phyloP scores from a whole-genome alignment of 2,113 vertebrate genomes.

The Corythaeola cristata region DNA sequence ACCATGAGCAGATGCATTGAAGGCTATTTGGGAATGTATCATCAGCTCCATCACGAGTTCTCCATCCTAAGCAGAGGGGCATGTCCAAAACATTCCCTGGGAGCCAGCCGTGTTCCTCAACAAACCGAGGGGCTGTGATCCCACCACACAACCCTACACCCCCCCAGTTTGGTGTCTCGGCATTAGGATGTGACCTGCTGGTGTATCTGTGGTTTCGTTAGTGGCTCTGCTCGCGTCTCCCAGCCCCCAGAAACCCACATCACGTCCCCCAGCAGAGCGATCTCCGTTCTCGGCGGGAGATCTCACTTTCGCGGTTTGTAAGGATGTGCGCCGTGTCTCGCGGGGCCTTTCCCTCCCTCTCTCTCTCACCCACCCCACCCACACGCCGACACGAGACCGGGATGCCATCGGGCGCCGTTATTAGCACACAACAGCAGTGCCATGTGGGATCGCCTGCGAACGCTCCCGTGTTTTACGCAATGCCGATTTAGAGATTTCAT shows the following conservation, averaged over 20 bases:
- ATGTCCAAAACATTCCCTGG: not conserved
- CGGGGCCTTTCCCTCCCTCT: not conserved
- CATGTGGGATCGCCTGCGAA: not conserved
- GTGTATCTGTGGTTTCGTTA: not conserved
- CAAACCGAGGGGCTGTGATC: not conserved
- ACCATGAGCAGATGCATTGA: not conserved
- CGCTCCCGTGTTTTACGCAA: not conserved
- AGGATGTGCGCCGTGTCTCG: not conserved
- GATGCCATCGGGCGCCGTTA: not conserved
- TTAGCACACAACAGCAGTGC: not conserved
- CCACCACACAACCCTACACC: accelerated
- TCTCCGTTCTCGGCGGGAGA: accelerated
- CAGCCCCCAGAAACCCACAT: accelerated
- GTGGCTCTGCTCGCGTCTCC: not conserved
- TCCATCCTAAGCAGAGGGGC: not conserved
- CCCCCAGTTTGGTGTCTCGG: not conserved
- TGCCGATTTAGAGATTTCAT: slow-evolving; percentile 16
- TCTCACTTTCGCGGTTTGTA: not conserved
- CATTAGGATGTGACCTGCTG: accelerated
- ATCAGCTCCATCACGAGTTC: not conserved
- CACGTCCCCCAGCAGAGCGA: not conserved
- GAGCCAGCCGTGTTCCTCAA: not conserved
- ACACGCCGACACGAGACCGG: not conserved
- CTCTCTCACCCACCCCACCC: not conserved
- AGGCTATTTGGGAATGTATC: not conserved